Evolutionary conservation across 2,888 invertebrate species (phyloP), one percentile per base, ranked within the genome.

Genomic region (Patella depressa): DNA sequence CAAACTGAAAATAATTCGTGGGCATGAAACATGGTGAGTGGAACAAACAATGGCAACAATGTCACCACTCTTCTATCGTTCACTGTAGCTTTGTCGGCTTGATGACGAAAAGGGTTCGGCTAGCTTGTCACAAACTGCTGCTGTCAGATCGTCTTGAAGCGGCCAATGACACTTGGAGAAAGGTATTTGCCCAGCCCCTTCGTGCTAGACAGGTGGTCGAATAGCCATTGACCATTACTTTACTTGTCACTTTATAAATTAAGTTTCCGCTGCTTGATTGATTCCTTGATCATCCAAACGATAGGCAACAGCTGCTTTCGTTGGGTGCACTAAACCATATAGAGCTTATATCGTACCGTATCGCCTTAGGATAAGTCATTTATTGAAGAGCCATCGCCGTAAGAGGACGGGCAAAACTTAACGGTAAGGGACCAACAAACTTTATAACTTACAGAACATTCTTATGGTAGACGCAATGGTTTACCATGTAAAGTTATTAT

Each of bases 211-310:
- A 65, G 65, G 65, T 65, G 65, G 19, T 65, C 24, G 19, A 65
- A 65, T 65, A 24, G 65, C 24, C 65, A 65, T 24, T 65, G 65
- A 19, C 65, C 65, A 65, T 65, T 65, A 65, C 24, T 65, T 65
- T 65, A 65, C 65, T 65, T 65, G 65, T 65, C 65, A 65, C 65
- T 65, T 65, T 19, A 65, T 65, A 65, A 65, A 65, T 65, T 65
- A 65, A 65, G 24, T 19, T 65, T 65, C 24, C 65, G 65, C 45
- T 45, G 65, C 65, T 65, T 24, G 65, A 65, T 65, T 65, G 65
- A 65, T 65, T 65, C 24, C 65, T 65, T 65, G 65, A 65, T 65
- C 19, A 65, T 65, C 65, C 45, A 65, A 65, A 19, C 65, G 65
- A 65, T 65, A 65, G 65, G 65, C 24, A 65, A 65, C 65, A 65